Evolutionary conservation across 2,888 invertebrate species (phyloP), one percentile per base, ranked within the genome.

Genomic region (Drepana falcataria): DNA sequence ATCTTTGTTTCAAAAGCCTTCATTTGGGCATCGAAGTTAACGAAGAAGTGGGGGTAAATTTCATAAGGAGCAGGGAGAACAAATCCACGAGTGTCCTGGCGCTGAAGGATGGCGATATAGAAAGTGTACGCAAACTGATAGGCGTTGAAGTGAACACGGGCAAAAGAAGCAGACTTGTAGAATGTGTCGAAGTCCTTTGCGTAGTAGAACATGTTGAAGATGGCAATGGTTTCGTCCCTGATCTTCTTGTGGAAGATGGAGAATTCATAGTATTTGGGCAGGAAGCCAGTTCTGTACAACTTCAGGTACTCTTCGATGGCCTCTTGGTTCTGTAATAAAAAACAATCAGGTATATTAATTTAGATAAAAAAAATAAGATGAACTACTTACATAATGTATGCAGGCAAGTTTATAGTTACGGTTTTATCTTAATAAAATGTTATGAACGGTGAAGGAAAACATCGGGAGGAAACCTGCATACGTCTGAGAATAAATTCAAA

Each of bases 31-130:
- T 94, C 92, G 7, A 87, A 77, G 76, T 93, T 93, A 60, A 93
- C 91, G 87, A 93, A 95, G 63, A 92, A 91, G 73, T 94, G 91
- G 0, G 95, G 95, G 64, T 92, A 85, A 40, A 94, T 83, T 87
- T 95, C 95, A 68, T 95, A 94, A 21, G 93, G 87, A 2, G 94
- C 93, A 2, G 95, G 95, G 47, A 94, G 68, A 33, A 92, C 92
- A 40, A 95, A 76, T 54, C 92, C 91, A 51, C 83, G 79, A 54
- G 92, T 89, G 65, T 94, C 94, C 2, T 84, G 68, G 52, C 94
- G 93, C 66, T 94, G 93, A 35, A 93, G 70, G 4, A 93, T 75
- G 48, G 94, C 94, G 7, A 93, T 88, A 65, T 92, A 92, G 71
- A 93, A 86, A 3, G 93, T 87, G 70, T 95, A 94, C 3, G 92